These are phyloP conservation scores for Agrochola circellaris DNA, from an alignment of 2,888 invertebrate genomes.

Conservation along the genomic window DNA sequence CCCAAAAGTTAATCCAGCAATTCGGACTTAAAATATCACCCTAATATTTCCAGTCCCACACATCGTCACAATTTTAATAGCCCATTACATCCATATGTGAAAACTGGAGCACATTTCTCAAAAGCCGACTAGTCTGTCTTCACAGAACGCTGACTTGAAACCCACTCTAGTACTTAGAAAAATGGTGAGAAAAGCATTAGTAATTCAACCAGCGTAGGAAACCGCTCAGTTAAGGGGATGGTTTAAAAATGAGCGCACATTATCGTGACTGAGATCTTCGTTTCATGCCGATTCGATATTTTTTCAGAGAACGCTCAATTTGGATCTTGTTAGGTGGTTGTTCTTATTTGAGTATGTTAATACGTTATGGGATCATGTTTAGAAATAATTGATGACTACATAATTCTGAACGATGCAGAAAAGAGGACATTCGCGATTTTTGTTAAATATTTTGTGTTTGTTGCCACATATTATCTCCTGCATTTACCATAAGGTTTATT, in stretches of 20 bases:
- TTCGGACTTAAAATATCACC: slow-evolving; percentile 20
- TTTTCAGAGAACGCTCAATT: slow-evolving; percentile 33
- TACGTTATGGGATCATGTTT: not conserved
- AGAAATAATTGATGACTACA: not conserved
- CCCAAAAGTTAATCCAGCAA: not conserved
- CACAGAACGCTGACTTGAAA: slow-evolving; percentile 47
- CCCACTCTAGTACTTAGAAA: slow-evolving; percentile 50
- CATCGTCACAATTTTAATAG: slow-evolving; percentile 46
- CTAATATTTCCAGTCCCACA: slow-evolving; percentile 28
- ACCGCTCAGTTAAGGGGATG: slow-evolving; percentile 57
- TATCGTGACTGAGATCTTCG: slow-evolving; percentile 49
- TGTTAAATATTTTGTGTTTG: not conserved
- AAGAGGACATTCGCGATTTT: too few relatives aligned
- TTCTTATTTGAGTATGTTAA: not conserved
- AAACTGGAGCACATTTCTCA: slow-evolving; percentile 44
- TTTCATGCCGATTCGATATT: slow-evolving; percentile 44
- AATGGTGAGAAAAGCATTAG: slow-evolving; percentile 60
- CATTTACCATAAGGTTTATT: not conserved
- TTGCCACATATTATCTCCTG: not conserved
- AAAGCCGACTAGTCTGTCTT: slow-evolving; percentile 18
- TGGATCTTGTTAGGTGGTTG: slow-evolving; percentile 30
- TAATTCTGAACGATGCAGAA: not conserved
- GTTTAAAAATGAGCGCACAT: slow-evolving; percentile 64
- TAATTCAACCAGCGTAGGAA: slow-evolving; percentile 58
- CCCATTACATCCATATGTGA: slow-evolving; percentile 42